Percentiles rank a stretch among this genome's conserved stretches.
These are phyloP conservation scores for Dipodomys spectabilis DNA, from an alignment of 2,113 vertebrate genomes.

Conservation along the genomic window DNA sequence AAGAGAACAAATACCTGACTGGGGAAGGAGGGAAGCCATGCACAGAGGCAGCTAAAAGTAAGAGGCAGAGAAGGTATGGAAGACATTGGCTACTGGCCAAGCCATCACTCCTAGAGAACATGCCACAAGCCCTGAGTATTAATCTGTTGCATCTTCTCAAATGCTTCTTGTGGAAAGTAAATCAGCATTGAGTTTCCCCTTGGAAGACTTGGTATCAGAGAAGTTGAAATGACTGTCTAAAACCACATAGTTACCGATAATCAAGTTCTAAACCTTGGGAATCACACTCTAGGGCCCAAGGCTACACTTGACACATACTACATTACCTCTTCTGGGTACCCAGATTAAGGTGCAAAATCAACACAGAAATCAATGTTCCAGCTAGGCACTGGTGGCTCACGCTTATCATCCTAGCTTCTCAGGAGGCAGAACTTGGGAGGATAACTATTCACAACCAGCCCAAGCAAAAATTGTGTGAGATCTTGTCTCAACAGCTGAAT, in stretches of 20 bases:
- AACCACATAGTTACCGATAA: background rate
- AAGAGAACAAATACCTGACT: background rate
- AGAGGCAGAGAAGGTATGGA: too few species aligned
- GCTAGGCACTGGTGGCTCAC: too few species aligned
- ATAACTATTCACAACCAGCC: too few species aligned
- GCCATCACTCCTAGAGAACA: too few species aligned
- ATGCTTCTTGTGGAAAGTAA: background rate
- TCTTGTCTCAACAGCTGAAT: too few species aligned
- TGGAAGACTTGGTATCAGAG: background rate
- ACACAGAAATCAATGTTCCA: background rate
- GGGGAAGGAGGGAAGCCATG: background rate
- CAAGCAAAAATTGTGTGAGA: too few species aligned
- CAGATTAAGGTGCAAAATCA: background rate
- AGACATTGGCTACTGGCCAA: too few species aligned
- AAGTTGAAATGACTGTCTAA: too few species aligned
- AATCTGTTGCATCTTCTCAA: background rate
- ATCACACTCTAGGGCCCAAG: background rate
- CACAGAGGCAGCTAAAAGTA: too few species aligned
- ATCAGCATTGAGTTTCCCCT: background rate
- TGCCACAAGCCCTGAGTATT: too few species aligned
- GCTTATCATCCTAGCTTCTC: too few species aligned
- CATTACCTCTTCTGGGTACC: background rate
- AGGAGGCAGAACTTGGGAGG: too few species aligned
- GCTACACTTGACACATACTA: background rate
- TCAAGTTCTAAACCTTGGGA: background rate